Evolutionary conservation across 2,797 vertebrate genomes (phyloP).

Genomic region (Halcyon chelicuti): DNA sequence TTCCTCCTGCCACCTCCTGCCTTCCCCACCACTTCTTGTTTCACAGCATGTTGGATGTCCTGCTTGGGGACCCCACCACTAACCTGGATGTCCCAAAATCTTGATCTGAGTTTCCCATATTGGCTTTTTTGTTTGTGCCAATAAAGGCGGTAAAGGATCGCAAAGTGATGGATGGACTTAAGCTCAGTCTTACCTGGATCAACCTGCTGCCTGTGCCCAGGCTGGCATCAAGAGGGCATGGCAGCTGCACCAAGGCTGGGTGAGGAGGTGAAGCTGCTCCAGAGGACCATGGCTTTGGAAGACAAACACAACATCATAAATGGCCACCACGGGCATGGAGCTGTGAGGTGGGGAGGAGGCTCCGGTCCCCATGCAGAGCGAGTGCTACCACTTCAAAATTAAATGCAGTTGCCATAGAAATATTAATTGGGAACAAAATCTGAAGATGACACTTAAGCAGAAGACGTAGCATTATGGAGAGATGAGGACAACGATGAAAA

Average conservation of each 20-base stretch:
- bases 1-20: neutral
- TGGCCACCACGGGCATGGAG: neutral
- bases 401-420: slow-evolving; percentile 74
- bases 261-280: neutral
- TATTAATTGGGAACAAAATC: slow-evolving; percentile 73
- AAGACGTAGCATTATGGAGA: slow-evolving; percentile 27
- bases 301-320: neutral
- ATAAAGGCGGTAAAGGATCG: accelerated
- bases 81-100: neutral
- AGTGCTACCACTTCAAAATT: slow-evolving; percentile 49
- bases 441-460: slow-evolving; percentile 62
- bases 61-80: accelerated
- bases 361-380: neutral
- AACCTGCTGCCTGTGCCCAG: neutral
- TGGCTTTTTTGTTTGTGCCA: neutral
- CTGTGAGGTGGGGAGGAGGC: neutral
- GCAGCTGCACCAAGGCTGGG: neutral
- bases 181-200: neutral
- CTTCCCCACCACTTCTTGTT: neutral
- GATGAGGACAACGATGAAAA: slow-evolving; percentile 64
- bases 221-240: neutral
- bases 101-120: neutral
- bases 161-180: neutral
- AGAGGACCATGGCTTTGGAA: neutral
- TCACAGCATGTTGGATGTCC: neutral